Conservation (phyloP, 2,113 vertebrate genomes). For the Vidua macroura region DNA sequence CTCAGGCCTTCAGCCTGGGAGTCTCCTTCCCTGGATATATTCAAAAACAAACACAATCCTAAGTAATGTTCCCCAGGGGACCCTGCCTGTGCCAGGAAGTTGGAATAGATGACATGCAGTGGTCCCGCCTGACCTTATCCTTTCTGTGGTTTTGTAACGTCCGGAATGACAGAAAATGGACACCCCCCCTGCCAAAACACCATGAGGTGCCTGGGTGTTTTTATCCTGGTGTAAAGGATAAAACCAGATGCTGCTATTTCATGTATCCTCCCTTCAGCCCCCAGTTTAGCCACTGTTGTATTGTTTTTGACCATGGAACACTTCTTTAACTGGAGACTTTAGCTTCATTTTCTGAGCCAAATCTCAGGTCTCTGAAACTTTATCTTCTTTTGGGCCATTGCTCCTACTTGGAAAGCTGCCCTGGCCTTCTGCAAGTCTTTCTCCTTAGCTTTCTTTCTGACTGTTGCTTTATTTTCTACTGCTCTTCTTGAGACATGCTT, state of each 20-base stretch:
- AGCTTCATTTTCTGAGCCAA: neutral
- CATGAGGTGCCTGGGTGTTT: neutral
- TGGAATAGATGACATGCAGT: neutral
- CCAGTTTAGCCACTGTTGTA: neutral
- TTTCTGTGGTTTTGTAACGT: neutral
- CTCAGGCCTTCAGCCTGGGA: neutral
- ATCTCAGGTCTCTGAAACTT: neutral
- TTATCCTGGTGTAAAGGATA: neutral
- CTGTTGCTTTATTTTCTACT: neutral
- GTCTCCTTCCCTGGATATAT: neutral
- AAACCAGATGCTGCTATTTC: neutral
- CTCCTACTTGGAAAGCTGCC: neutral
- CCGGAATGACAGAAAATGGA: neutral
- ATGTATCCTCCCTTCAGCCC: neutral
- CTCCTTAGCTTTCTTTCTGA: neutral
- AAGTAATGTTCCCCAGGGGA: neutral
- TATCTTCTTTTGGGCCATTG: neutral
- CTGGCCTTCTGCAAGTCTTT: neutral
- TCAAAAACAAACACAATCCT: neutral
- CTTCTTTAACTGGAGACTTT: neutral
- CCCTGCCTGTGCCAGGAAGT: neutral
- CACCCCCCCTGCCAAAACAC: neutral
- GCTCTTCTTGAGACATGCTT: neutral
- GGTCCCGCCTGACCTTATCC: neutral
- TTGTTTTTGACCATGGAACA: neutral